These are phyloP conservation scores for Coptodon rendalli DNA, from an alignment of 2,113 vertebrate genomes.

Conservation along the genomic window DNA sequence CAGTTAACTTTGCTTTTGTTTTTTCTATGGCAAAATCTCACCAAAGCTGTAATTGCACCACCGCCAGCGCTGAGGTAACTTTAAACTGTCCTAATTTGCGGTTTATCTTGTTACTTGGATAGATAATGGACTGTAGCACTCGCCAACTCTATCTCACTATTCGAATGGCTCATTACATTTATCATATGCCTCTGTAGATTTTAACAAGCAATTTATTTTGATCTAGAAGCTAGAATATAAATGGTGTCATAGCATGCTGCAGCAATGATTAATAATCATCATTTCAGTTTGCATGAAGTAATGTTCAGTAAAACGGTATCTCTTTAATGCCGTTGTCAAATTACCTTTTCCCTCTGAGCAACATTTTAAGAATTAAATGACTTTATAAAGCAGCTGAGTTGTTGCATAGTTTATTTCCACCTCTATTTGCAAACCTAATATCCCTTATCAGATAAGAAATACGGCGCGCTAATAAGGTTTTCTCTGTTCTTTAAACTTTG, in stretches of 20 bases:
- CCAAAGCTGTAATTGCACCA: neutral
- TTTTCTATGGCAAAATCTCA: neutral
- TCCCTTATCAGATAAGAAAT: neutral
- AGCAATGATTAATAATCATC: constrained; percentile 14
- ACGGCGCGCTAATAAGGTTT: neutral
- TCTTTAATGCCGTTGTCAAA: neutral
- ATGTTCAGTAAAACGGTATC: neutral
- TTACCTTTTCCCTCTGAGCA: neutral
- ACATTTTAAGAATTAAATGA: neutral
- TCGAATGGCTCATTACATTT: constrained; percentile 9
- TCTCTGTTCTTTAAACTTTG: neutral
- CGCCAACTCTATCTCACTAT: neutral
- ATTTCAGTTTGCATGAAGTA: neutral
- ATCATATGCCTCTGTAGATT: constrained; percentile 1
- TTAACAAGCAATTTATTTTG: constrained; percentile 18
- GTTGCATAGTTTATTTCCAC: neutral
- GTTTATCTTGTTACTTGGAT: neutral
- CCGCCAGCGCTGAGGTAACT: neutral
- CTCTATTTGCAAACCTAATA: neutral
- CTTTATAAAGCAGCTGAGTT: neutral
- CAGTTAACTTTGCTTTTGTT: neutral
- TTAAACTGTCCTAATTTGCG: neutral
- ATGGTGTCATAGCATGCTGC: neutral
- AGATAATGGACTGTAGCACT: neutral
- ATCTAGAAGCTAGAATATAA: constrained; percentile 13